These are phyloP conservation scores for Ligdia adustata DNA, from an alignment of 2,888 invertebrate genomes.

Conservation along the genomic window DNA sequence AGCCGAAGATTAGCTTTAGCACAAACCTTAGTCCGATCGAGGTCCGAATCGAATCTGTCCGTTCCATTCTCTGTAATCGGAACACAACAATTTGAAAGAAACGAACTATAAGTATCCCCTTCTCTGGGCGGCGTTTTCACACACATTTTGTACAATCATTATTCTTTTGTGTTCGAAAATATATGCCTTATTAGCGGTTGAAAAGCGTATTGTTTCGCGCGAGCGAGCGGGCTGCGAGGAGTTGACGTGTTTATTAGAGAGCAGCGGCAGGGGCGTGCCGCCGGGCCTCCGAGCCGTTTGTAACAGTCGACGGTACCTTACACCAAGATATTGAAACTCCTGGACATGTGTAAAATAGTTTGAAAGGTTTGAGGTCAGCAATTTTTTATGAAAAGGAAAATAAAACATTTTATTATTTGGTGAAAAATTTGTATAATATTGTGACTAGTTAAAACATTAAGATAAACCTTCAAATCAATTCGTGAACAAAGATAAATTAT, in stretches of 20 bases:
- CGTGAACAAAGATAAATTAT: too few species aligned
- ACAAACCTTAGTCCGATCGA: background rate
- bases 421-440: too few species aligned
- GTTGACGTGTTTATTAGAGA: constrained; percentile 64
- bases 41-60: constrained; percentile 4
- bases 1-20: constrained; percentile 3
- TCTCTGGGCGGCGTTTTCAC: constrained; percentile 30
- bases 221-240: constrained; percentile 49
- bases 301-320: constrained; percentile 30
- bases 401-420: too few species aligned
- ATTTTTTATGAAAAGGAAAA: too few species aligned
- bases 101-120: too few species aligned
- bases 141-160: constrained; percentile 37
- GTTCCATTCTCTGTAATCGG: background rate
- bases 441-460: too few species aligned
- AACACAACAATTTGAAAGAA: constrained; percentile 16
- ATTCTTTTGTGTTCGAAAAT: constrained; percentile 43
- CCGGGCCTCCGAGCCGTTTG: too few species aligned
- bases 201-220: constrained; percentile 58
- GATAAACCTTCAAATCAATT: too few species aligned
- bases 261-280: constrained; percentile 36
- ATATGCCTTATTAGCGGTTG: constrained; percentile 62
- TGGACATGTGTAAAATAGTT: too few species aligned
- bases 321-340: too few species aligned
- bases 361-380: too few species aligned